These are phyloP conservation scores for Eurystomus gularis DNA, from an alignment of 2,113 vertebrate genomes.

Conservation along the genomic window DNA sequence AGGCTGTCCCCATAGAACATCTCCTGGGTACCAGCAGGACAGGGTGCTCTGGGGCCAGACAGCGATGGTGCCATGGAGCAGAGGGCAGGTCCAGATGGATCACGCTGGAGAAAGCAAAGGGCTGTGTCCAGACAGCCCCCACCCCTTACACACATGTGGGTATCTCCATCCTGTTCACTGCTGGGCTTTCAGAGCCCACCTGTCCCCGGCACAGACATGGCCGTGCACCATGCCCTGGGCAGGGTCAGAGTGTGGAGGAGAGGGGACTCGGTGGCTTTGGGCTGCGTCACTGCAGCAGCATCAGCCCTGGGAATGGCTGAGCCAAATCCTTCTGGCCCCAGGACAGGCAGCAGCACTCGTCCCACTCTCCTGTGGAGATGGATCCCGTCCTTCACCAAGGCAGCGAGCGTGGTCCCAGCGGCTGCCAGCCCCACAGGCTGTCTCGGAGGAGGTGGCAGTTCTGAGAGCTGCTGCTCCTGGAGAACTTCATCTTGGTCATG, in stretches of 20 bases:
- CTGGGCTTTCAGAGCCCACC: background rate
- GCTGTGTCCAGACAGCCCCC: background rate
- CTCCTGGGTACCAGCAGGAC: background rate
- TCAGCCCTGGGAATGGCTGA: background rate
- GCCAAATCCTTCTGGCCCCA: background rate
- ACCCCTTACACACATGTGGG: background rate
- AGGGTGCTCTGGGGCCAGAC: background rate
- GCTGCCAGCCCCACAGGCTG: background rate
- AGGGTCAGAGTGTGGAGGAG: rapidly evolving
- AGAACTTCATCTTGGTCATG: background rate
- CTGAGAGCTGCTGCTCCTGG: background rate
- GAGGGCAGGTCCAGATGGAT: background rate
- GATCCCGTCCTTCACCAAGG: background rate
- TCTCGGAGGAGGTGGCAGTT: too few species aligned
- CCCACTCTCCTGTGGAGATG: background rate
- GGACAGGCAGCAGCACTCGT: background rate
- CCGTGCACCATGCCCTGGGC: too few species aligned
- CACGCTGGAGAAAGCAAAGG: too few species aligned
- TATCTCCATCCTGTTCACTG: background rate
- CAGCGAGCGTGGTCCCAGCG: rapidly evolving
- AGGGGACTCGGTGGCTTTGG: background rate
- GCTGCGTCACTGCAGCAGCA: rapidly evolving
- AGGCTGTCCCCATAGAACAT: background rate
- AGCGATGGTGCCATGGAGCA: rapidly evolving
- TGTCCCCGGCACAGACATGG: background rate